phyloP scores from a whole-genome alignment of 2,888 invertebrate species.

The Criorhina ranunculi region DNA sequence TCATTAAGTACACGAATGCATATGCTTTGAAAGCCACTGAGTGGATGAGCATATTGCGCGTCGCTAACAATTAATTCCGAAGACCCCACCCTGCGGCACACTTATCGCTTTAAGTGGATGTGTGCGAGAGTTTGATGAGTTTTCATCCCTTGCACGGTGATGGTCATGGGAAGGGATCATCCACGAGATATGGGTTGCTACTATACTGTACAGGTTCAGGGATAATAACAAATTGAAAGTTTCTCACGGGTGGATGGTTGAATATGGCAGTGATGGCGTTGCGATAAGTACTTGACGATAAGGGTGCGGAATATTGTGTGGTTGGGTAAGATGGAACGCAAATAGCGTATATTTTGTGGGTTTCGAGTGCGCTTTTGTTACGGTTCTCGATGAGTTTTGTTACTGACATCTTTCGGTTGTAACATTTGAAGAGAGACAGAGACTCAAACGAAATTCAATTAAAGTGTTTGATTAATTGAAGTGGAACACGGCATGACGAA shows the following conservation, averaged over 20 bases:
- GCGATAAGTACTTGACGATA: constrained; percentile 43
- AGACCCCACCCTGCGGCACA: constrained; percentile 67
- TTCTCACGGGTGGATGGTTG: constrained; percentile 67
- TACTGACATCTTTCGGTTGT: constrained; percentile 55
- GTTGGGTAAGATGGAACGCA: constrained; percentile 50
- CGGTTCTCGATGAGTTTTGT: constrained; percentile 23
- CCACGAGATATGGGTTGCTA: constrained; percentile 35
- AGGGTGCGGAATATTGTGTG: constrained; percentile 39
- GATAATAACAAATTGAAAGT: constrained; percentile 31
- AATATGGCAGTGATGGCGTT: constrained; percentile 42
- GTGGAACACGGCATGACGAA: constrained; percentile 74
- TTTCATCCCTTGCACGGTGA: constrained; percentile 43
- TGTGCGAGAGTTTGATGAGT: constrained; percentile 33
- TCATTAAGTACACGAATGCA: constrained; percentile 69
- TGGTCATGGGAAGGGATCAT: constrained; percentile 62
- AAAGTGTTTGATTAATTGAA: constrained; percentile 71
- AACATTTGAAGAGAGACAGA: constrained; percentile 45
- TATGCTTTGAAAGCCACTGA: constrained; percentile 62
- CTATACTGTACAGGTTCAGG: constrained; percentile 62
- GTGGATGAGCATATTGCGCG: constrained; percentile 65
- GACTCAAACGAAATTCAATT: constrained; percentile 54
- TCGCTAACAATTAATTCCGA: constrained; percentile 68
- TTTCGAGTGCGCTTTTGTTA: constrained; percentile 10
- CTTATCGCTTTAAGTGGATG: constrained; percentile 75
- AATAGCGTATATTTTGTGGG: constrained; percentile 42